Evolutionary conservation across 2,888 invertebrate genomes (phyloP).

Genomic region (Lochmaea crataegi): DNA sequence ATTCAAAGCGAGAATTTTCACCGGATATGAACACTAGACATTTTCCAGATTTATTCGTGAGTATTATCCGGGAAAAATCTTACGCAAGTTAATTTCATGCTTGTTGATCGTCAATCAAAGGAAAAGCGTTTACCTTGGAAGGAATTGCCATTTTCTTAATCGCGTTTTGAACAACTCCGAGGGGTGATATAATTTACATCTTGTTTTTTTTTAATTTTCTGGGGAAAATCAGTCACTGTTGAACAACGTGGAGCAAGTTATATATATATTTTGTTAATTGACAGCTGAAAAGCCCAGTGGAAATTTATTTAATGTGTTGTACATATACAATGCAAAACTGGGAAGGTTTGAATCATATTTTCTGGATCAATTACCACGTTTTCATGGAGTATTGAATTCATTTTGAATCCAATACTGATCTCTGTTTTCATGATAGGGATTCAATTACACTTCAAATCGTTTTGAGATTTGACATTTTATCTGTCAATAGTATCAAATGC

Average conservation of each 20-base stretch:
- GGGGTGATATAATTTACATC: constrained; percentile 16
- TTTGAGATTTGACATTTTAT: no score
- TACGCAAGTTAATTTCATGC: constrained; percentile 31
- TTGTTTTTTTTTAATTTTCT: constrained; percentile 11
- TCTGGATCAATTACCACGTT: no score
- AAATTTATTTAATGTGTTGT: no score
- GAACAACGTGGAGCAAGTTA: not conserved
- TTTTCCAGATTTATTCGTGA: constrained; percentile 25
- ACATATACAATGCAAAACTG: no score
- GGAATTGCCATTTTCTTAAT: constrained; percentile 27
- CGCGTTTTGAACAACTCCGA: constrained; percentile 15
- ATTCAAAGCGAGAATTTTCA: not conserved
- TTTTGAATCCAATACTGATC: no score
- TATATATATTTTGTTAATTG: constrained; percentile 1
- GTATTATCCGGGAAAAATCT: constrained; percentile 27
- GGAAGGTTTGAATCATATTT: no score
- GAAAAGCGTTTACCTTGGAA: constrained; percentile 24
- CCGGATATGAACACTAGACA: constrained; percentile 6
- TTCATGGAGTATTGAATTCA: no score
- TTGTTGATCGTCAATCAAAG: constrained; percentile 33
- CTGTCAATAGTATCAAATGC: no score
- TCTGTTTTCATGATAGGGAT: no score
- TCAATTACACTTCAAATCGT: no score
- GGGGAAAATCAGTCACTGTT: not conserved
- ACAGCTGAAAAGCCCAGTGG: not conserved